Base-by-base conservation (phyloP, 1,140 invertebrate species). In the Zaprionus gabonicus region DNA sequence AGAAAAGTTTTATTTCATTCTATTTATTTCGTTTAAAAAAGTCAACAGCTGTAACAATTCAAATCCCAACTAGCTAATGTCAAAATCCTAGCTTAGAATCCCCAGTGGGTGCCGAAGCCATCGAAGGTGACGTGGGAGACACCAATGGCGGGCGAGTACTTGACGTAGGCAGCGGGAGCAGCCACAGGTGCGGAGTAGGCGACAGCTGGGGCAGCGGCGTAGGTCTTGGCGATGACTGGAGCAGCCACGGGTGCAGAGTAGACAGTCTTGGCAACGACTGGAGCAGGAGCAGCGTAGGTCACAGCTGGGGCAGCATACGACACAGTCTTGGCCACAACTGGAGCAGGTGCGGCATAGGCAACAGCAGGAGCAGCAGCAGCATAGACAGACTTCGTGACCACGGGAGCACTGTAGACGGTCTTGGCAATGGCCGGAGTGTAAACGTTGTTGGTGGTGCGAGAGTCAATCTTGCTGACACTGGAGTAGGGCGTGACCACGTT, bases 401-500 rank as follows among this genome's bases (percentile, higher is more conserved):
- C 74, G 0, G 93, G 85, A 1, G 93, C 90, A 17, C 87, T 84
- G 60, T 91, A 92, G 9, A 92, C 64, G 20, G 91, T 88, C 80
- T 93, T 93, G 41, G 41, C 41, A 46, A 46, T 46, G 6, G 41
- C n/a, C 20, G 91, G 81, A 20, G 93, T 91, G 69, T 92, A 92
- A 0, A 93, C 95, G 73, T 95, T 94, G 83, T 95, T 95, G 92
- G 94, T 95, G 81, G 94, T 93, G 57, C 95, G 93, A 20, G 94
- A 94, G 86, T 95, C 95, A 82, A 93, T 93, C 92, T 95, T 95
- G 83, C 94, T 94, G 6, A 95, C 94, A 76, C 94, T 94, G 63
- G 95, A 95, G 93, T 94, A 95, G n/a, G 95, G 94, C 49, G 94
- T 94, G 82, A 95, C 94, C 17, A 95, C 94, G 49, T 94, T 94